These are phyloP conservation scores for Brachionus manjavacas DNA, from an alignment of 1,140 invertebrate species.

Conservation along the genomic window DNA sequence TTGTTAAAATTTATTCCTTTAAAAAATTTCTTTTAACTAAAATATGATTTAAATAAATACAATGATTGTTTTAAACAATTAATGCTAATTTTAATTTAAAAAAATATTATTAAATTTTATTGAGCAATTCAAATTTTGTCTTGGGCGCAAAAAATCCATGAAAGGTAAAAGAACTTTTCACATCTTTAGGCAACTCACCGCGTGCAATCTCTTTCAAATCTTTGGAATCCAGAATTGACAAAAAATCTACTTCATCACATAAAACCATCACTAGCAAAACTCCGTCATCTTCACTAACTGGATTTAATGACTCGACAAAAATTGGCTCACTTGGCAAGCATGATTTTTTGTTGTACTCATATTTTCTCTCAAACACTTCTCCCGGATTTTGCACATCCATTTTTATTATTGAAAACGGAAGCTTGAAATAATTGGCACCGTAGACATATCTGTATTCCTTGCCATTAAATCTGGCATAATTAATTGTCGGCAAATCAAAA, in stretches of 20 bases:
- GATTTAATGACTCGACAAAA: not conserved
- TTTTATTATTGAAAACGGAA: conserved; percentile 38
- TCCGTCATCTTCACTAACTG: conserved; percentile 30
- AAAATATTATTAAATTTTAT: not conserved
- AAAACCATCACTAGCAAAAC: conserved; percentile 24
- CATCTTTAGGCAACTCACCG: conserved; percentile 16
- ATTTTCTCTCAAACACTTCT: not conserved
- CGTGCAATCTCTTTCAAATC: not conserved
- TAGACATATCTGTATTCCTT: conserved; percentile 2
- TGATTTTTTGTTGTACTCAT: not conserved
- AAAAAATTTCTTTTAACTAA: too few species aligned
- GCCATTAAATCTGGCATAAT: not conserved
- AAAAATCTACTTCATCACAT: not conserved
- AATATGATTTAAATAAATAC: not conserved
- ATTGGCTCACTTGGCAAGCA: conserved; percentile 34
- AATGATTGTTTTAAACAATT: not conserved
- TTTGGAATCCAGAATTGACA: conserved; percentile 4
- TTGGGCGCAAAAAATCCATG: conserved; percentile 24
- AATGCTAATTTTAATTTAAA: not conserved
- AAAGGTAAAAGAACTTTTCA: conserved; percentile 29
- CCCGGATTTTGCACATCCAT: not conserved
- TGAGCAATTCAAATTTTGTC: not conserved
- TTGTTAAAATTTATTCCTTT: too few species aligned
- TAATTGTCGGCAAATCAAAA: conserved; percentile 23
- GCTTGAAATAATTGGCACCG: not conserved